Conservation (phyloP, 2,113 vertebrate species). For the Neogale vison region DNA sequence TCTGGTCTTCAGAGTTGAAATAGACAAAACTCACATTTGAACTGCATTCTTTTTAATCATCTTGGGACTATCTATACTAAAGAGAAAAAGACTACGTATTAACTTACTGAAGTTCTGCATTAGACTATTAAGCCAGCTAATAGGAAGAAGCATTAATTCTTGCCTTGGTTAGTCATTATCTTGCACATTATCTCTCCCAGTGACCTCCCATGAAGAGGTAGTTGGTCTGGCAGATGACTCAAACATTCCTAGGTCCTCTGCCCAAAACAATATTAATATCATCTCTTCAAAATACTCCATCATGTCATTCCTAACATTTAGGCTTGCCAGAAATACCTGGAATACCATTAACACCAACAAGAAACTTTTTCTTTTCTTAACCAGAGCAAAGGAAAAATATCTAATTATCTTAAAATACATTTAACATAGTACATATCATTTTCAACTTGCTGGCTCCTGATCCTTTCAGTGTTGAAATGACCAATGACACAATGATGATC, state of each 20-base stretch:
- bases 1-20: neutral
- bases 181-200: neutral
- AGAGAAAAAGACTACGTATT: neutral
- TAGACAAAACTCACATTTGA: neutral
- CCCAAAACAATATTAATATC: neutral
- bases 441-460: neutral
- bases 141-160: neutral
- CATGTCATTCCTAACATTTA: neutral
- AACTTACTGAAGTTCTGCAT: neutral
- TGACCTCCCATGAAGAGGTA: neutral
- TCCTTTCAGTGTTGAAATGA: neutral
- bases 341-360: neutral
- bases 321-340: neutral
- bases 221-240: neutral
- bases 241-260: neutral
- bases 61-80: neutral
- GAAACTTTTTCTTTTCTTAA: neutral
- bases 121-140: neutral
- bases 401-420: neutral
- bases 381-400: neutral
- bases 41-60: neutral
- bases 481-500: neutral
- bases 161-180: neutral
- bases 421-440: neutral
- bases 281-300: neutral